Conservation (phyloP, 2,888 invertebrate genomes). For the Hesperia comma region DNA sequence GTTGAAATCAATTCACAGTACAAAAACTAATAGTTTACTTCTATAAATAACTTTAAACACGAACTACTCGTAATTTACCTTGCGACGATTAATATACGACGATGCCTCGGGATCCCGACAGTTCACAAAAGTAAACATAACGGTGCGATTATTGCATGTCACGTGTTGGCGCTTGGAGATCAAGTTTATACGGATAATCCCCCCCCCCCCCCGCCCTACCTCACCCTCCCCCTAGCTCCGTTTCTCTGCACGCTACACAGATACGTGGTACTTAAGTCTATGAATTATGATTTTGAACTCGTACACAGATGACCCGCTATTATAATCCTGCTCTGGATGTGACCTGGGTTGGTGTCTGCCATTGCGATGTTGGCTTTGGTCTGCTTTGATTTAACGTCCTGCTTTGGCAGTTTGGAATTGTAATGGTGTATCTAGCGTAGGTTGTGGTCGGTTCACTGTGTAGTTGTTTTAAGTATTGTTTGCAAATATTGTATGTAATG, state of each 20-base stretch:
- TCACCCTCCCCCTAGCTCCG: no score
- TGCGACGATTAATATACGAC: not conserved
- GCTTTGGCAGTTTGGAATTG: no score
- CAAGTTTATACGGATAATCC: constrained; percentile 1
- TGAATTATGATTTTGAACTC: not conserved
- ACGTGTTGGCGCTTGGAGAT: constrained; percentile 1
- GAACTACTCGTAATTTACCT: not conserved
- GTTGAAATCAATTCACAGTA: no score
- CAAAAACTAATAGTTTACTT: no score
- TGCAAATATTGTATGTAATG: no score
- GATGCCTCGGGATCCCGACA: not conserved
- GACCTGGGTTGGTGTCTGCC: no score
- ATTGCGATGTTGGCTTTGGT: no score
- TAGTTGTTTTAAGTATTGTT: no score
- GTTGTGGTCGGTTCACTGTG: no score
- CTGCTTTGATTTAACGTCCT: no score
- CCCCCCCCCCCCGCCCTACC: not conserved
- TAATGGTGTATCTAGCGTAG: no score
- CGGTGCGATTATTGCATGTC: constrained; percentile 3
- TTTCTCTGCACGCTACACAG: not conserved
- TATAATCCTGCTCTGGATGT: not conserved
- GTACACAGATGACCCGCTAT: not conserved
- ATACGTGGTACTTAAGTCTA: not conserved
- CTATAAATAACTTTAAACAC: no score
- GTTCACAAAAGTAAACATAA: not conserved